Evolutionary conservation across 1,140 invertebrate species (phyloP), one percentile per base, ranked within the genome.

Genomic region (Trichomalopsis sarcophagae): DNA sequence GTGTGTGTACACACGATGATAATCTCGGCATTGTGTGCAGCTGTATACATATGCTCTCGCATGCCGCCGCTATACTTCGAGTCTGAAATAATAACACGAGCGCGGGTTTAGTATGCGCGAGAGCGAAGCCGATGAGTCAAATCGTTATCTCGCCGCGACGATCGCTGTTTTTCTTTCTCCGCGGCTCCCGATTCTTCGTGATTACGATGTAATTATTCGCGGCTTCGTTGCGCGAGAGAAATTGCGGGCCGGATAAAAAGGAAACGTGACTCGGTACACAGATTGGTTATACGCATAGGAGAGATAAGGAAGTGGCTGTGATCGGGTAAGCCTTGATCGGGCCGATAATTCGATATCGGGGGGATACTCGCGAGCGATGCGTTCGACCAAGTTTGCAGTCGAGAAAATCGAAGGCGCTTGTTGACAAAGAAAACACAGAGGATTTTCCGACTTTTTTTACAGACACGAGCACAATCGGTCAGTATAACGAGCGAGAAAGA

Each of bases 91-190:
- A 75, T 44, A 75, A 75, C 10, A 36, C 23, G 40, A 1, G 17
- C n/a, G 50, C n/a, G 50, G 75, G 4, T 33, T 77, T 78, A 84
- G 76, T 84, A 84, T 79, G 76, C 82, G 11, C 4, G 23, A n/a
- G 14, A 47, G n/a, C 13, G 40, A 23, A 3, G 66, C 4, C 62
- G 62, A 80, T 80, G 83, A 84, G 47, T 84, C 44, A 80, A 84
- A 44, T 40, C 23, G 50, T 79, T 79, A 79, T 79, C 77, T 62
- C 11, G 27, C 50, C 10, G 5, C 2, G 33, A 4, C 14, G 17
- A 79, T 36, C 55, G 2, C 7, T 2, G n/a, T 33, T 47, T 71
- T 71, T 69, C 44, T 73, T 36, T 27, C 33, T 36, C 5, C 71
- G 55, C 55, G 3, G 21, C 55, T 62, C 47, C 17, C 55, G 55